Percentiles rank a stretch among this genome's conserved stretches.
Conservation (phyloP, 2,888 invertebrate genomes). For the Mimas tiliae region DNA sequence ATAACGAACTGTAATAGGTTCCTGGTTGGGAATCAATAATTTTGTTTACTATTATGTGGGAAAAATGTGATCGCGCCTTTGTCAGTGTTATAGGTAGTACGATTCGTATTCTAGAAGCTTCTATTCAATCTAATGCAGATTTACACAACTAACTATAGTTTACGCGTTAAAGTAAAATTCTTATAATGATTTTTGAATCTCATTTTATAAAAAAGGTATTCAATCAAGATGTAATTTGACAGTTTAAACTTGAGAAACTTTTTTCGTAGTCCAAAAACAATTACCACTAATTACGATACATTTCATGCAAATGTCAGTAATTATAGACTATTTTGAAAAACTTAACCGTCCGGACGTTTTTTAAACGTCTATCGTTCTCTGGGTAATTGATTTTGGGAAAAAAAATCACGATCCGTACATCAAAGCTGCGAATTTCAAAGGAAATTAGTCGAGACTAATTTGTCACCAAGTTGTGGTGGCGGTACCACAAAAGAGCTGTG, state of each 20-base stretch:
- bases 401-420: conserved; percentile 49
- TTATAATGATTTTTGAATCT: no score
- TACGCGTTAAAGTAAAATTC: no score
- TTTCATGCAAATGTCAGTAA: conserved; percentile 19
- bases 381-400: conserved; percentile 49
- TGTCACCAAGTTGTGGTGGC: conserved; percentile 57
- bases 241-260: not conserved
- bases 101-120: not conserved
- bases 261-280: not conserved
- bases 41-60: not conserved
- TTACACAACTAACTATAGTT: no score
- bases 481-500: conserved; percentile 45
- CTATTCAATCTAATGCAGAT: no score
- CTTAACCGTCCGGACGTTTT: conserved; percentile 10
- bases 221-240: not conserved
- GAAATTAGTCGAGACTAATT: conserved; percentile 64
- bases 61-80: not conserved
- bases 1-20: not conserved
- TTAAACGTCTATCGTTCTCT: conserved; percentile 12
- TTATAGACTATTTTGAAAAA: not conserved
- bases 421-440: conserved; percentile 61
- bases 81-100: not conserved
- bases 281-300: conserved; percentile 5
- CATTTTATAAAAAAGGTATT: not conserved
- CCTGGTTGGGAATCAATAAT: not conserved